phyloP scores from a whole-genome alignment of 92 coral and sea anemone species.

The Palythoa grandiflora region DNA sequence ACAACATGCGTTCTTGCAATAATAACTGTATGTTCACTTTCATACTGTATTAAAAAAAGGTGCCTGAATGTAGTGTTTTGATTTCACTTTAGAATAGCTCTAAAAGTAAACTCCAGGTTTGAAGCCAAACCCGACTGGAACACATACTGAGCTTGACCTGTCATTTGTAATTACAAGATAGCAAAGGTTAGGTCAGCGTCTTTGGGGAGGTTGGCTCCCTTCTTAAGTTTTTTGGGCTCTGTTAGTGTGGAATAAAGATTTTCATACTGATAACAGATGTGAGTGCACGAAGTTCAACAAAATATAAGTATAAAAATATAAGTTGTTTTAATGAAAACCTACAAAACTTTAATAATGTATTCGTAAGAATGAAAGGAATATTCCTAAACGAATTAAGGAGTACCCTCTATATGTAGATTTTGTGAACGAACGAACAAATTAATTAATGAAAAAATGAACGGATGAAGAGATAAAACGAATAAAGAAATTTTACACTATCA shows the following conservation, averaged over 20 bases:
- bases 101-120: conserved; percentile 30
- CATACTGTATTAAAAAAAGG: not conserved
- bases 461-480: not conserved
- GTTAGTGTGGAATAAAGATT: not conserved
- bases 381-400: too few relatives aligned
- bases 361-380: too few relatives aligned
- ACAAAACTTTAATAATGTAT: not conserved
- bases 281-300: not conserved
- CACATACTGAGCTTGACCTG: conserved; percentile 39
- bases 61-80: conserved; percentile 51
- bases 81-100: conserved; percentile 36
- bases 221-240: conserved; percentile 13
- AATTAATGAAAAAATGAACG: too few relatives aligned
- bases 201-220: not conserved
- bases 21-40: too few relatives aligned
- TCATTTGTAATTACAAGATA: conserved; percentile 15
- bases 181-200: too few relatives aligned
- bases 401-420: not conserved
- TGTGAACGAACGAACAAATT: not conserved
- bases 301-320: too few relatives aligned
- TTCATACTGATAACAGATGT: too few relatives aligned
- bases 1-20: too few relatives aligned
- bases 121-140: conserved; percentile 50
- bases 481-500: not conserved
- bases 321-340: not conserved